A percentile compares a stretch with the other conserved stretches of the same genome.
phyloP scores from a whole-genome alignment of 1,140 invertebrate species.

The Geopemphigus sp. region DNA sequence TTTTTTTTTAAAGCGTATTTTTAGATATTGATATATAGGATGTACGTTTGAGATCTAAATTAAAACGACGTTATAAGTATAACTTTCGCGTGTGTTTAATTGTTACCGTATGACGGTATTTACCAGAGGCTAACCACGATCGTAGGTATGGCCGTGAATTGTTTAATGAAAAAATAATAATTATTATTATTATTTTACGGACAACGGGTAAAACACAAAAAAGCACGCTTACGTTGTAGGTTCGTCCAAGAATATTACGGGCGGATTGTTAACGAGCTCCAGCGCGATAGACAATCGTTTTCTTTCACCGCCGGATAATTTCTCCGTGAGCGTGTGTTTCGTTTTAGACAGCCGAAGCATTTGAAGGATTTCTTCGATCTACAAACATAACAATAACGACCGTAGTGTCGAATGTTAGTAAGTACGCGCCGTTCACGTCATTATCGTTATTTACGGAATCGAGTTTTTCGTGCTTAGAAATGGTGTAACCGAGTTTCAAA shows the following conservation, averaged over 20 bases:
- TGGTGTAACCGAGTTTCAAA: constrained; percentile 73
- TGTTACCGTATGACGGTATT: too few species aligned
- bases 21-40: too few species aligned
- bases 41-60: too few species aligned
- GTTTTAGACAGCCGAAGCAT: constrained; percentile 64
- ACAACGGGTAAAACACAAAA: neutral
- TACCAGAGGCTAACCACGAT: too few species aligned
- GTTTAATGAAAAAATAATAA: too few species aligned
- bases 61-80: too few species aligned
- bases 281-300: constrained; percentile 89
- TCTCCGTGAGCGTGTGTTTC: constrained; percentile 68
- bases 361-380: constrained; percentile 72
- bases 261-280: constrained; percentile 93
- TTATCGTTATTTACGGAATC: constrained; percentile 62
- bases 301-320: constrained; percentile 85
- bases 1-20: too few species aligned
- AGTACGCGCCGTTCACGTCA: neutral
- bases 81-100: too few species aligned
- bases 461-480: constrained; percentile 65
- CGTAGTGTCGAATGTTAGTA: neutral
- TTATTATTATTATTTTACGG: too few species aligned
- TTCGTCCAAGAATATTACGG: constrained; percentile 80
- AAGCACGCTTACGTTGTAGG: constrained; percentile 71
- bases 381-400: constrained; percentile 53
- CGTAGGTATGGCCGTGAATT: too few species aligned